These are phyloP conservation scores for Lymantria dispar DNA, from an alignment of 2,888 invertebrate species.

Conservation along the genomic window DNA sequence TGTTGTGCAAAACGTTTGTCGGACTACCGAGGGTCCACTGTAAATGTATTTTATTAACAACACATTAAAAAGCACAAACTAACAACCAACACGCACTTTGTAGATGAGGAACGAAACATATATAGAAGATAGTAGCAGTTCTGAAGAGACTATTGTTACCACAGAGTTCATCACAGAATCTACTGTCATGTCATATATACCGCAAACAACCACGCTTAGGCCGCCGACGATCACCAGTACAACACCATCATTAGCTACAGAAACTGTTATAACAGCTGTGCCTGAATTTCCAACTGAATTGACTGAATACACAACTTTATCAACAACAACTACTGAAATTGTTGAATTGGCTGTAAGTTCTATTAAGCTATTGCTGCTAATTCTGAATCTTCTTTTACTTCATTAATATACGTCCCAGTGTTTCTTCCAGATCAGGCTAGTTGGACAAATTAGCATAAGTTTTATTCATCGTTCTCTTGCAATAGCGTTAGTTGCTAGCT, in stretches of 20 bases:
- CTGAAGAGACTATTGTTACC: background rate
- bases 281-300: background rate
- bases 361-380: no score
- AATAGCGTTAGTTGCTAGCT: no score
- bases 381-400: no score
- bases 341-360: conserved; percentile 1
- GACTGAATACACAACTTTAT: background rate
- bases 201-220: background rate
- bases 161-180: background rate
- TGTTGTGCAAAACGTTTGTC: no score
- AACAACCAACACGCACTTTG: background rate
- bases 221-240: background rate
- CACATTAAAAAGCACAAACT: background rate
- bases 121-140: background rate
- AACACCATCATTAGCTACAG: background rate
- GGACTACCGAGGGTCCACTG: no score
- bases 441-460: no score
- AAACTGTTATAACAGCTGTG: background rate
- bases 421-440: no score
- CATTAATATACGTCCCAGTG: no score
- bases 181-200: background rate
- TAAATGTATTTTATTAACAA: background rate
- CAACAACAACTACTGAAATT: conserved; percentile 1
- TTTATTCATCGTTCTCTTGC: no score
- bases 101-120: background rate